phyloP scores from a whole-genome alignment of 2,113 vertebrate species.

The Gymnobelideus leadbeateri region DNA sequence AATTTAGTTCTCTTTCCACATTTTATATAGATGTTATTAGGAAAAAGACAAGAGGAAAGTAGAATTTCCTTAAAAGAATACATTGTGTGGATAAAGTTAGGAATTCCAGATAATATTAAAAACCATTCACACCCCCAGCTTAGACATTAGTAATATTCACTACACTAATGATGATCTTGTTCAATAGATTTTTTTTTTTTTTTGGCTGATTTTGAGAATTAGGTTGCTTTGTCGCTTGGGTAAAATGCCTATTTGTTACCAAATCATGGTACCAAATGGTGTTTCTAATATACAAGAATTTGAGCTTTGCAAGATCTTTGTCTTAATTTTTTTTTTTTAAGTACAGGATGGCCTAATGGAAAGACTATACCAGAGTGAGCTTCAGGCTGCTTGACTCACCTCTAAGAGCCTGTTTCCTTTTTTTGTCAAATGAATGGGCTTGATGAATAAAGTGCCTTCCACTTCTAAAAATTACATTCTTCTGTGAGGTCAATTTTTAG shows the following conservation, averaged over 20 bases:
- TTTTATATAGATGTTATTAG: conserved; percentile 46
- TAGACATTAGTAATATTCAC: conserved; percentile 33
- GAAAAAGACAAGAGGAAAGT: conserved; percentile 39
- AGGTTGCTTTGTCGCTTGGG: conserved; percentile 34
- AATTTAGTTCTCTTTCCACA: conserved; percentile 39
- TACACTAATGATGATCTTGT: conserved; percentile 40
- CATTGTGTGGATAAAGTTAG: conserved; percentile 25
- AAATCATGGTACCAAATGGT: background rate
- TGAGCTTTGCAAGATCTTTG: conserved; percentile 44
- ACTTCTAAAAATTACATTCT: background rate
- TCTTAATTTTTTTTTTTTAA: conserved; percentile 29
- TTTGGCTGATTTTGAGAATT: conserved; percentile 9
- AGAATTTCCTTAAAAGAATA: background rate
- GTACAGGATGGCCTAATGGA: background rate
- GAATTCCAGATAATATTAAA: conserved; percentile 24
- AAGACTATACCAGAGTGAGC: background rate
- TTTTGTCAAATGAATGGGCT: background rate
- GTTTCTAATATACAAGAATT: conserved; percentile 11
- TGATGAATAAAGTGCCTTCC: background rate
- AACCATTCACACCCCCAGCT: conserved; percentile 18
- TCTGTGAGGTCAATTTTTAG: conserved; percentile 21
- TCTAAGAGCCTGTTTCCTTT: background rate
- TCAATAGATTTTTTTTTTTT: conserved; percentile 18
- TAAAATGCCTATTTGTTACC: conserved; percentile 24
- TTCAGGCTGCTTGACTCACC: background rate